Conservation (phyloP, 2,888 invertebrate species). For the Camptogramma bilineatum region DNA sequence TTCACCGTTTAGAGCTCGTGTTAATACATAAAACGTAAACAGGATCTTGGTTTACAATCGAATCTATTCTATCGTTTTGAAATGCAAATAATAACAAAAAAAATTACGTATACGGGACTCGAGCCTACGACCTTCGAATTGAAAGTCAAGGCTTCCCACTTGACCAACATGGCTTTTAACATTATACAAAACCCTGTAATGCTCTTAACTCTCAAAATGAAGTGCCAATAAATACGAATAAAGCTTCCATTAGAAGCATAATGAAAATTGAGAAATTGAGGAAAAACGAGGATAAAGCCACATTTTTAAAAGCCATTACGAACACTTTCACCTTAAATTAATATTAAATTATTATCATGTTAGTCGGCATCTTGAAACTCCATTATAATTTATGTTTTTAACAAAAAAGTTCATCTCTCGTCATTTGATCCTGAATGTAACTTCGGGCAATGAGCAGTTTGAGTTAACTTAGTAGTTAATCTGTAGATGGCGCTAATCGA, state of each 20-base stretch:
- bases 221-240: constrained; percentile 44
- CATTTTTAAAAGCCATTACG: constrained; percentile 32
- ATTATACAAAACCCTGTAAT: constrained; percentile 29
- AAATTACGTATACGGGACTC: no score
- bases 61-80: no score
- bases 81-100: no score
- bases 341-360: constrained; percentile 35
- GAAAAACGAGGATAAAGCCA: constrained; percentile 37
- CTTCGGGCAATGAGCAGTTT: no score
- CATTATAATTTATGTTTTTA: constrained; percentile 6
- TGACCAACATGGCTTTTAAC: not conserved
- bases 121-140: not conserved
- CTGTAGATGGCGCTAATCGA: no score
- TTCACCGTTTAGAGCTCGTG: no score
- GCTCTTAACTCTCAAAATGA: constrained; percentile 35
- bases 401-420: not conserved
- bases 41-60: no score
- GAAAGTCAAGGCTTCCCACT: not conserved
- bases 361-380: constrained; percentile 31
- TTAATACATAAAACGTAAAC: no score
- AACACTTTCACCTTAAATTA: constrained; percentile 40
- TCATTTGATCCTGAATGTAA: no score
- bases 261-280: constrained; percentile 54
- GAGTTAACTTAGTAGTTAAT: no score
- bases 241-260: constrained; percentile 48